These are phyloP conservation scores for Alethe castanea DNA, from an alignment of 2,113 vertebrate species.

Conservation along the genomic window DNA sequence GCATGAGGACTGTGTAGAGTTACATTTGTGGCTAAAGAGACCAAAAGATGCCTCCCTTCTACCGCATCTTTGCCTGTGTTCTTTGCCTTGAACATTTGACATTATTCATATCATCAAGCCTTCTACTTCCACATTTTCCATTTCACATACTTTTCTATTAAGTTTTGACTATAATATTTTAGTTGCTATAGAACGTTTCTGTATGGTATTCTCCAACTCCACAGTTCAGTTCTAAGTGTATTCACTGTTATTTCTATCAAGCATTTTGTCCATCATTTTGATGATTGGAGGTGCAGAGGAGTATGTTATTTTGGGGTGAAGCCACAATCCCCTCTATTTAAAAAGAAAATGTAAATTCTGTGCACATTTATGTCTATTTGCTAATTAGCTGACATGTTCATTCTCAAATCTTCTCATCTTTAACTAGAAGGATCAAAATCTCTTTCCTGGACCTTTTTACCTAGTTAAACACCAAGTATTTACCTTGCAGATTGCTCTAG, in stretches of 20 bases:
- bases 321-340: neutral
- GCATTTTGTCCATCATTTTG: neutral
- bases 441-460: neutral
- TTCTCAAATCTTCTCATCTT: neutral
- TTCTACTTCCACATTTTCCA: neutral
- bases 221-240: neutral
- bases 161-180: neutral
- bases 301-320: neutral
- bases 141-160: neutral
- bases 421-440: neutral
- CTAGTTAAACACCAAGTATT: neutral
- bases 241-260: neutral
- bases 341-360: neutral
- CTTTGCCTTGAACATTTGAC: neutral
- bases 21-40: neutral
- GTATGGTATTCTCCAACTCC: neutral
- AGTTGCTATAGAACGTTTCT: neutral
- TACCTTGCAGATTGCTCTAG: neutral
- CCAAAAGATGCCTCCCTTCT: neutral
- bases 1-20: neutral
- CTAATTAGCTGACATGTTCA: neutral
- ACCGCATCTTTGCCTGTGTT: accelerated
- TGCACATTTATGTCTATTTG: neutral
- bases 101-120: neutral
- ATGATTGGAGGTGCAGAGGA: neutral